Evolutionary conservation across 2,888 invertebrate species (phyloP).

Genomic region (Acleris holmiana): DNA sequence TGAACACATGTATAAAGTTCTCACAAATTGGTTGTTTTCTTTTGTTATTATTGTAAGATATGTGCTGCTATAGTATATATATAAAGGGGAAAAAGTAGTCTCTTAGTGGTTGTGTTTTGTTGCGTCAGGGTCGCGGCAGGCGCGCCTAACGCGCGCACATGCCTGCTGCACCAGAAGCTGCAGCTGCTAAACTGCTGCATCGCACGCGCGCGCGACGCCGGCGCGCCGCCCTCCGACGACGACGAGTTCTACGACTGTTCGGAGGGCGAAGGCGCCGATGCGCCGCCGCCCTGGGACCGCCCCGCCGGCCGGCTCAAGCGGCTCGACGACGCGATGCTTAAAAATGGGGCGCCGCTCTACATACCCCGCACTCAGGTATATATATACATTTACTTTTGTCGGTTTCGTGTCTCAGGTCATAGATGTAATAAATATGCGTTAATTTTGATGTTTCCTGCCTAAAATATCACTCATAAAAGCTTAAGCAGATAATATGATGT

Average conservation of each 20-base stretch:
- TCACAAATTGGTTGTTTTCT: constrained; percentile 40
- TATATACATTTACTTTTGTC: neutral
- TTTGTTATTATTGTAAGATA: constrained; percentile 6
- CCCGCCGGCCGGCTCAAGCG: constrained; percentile 68
- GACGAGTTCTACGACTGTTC: constrained; percentile 93
- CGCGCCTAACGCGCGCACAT: constrained; percentile 94
- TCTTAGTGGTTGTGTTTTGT: constrained; percentile 45
- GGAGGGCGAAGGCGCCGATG: constrained; percentile 83
- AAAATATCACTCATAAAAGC: too few relatives aligned
- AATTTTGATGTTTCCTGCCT: too few relatives aligned
- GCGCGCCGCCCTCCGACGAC: constrained; percentile 73
- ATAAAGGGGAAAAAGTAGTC: neutral
- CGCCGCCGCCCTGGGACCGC: constrained; percentile 71
- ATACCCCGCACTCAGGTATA: constrained; percentile 75
- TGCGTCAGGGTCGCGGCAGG: constrained; percentile 89
- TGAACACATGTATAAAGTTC: constrained; percentile 43
- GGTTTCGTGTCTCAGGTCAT: neutral
- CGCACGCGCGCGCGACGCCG: constrained; percentile 75
- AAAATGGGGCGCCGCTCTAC: constrained; percentile 72
- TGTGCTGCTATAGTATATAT: neutral
- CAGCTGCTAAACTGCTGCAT: constrained; percentile 94
- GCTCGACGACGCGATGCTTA: constrained; percentile 68
- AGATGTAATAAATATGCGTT: too few relatives aligned
- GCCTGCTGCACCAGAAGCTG: constrained; percentile 97
- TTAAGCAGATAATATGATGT: too few relatives aligned